Evolutionary conservation across 2,797 vertebrate species (phyloP).

Genomic region (Paratrypauchen microcephalus): DNA sequence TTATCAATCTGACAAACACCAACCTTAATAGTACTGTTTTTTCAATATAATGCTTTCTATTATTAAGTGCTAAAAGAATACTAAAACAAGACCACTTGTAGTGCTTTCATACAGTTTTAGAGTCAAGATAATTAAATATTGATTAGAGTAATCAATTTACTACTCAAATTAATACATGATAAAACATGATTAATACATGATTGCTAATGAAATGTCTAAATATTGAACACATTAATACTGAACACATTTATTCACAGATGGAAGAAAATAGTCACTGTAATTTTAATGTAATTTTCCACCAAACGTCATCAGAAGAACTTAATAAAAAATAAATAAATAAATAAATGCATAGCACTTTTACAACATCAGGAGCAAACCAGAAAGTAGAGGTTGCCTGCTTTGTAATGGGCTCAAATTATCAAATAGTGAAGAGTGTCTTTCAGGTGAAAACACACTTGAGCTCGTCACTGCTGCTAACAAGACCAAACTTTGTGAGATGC

Average conservation of each 20-base stretch:
- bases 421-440: conserved; percentile 39
- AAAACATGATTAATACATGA: conserved; percentile 1
- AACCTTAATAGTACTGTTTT: background rate
- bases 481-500: conserved; percentile 74
- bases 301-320: background rate
- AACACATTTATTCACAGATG: background rate
- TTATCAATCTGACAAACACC: background rate
- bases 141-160: background rate
- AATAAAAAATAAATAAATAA: too few relatives aligned
- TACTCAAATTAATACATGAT: background rate
- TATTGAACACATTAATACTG: background rate
- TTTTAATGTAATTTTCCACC: background rate
- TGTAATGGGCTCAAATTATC: conserved; percentile 8
- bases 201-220: background rate
- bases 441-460: conserved; percentile 53
- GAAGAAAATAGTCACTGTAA: background rate
- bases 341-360: background rate
- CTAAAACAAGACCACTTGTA: background rate
- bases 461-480: conserved; percentile 66
- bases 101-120: background rate
- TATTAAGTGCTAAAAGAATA: background rate
- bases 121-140: conserved; percentile 7
- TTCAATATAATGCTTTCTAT: background rate
- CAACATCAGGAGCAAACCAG: background rate
- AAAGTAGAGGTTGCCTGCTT: conserved; percentile 6